Evolutionary conservation across 2,888 invertebrate species (phyloP).

Genomic region (Drosophila phalerata): DNA sequence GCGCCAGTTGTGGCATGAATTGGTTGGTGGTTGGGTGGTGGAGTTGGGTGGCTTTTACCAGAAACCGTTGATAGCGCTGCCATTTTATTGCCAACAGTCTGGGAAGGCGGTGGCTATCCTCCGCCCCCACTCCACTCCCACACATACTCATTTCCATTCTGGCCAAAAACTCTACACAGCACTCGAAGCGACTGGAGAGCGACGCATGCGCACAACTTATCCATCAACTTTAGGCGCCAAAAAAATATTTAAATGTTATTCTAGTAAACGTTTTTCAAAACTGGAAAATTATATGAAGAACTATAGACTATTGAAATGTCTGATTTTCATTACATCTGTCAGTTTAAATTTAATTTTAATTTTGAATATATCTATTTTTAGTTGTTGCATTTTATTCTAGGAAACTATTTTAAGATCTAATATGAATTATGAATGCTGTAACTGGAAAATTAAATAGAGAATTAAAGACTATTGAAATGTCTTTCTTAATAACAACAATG

Average conservation of each 20-base stretch:
- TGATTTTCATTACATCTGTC: no score
- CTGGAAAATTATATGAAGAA: neutral
- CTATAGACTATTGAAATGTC: neutral
- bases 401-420: no score
- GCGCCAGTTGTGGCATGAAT: neutral
- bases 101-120: conserved; percentile 17
- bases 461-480: no score
- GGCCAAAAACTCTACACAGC: conserved; percentile 62
- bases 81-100: conserved; percentile 64
- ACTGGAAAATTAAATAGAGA: no score
- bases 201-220: conserved; percentile 60
- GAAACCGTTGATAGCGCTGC: conserved; percentile 58
- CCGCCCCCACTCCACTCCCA: neutral
- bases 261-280: neutral
- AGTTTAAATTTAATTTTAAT: no score
- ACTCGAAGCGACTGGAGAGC: conserved; percentile 52
- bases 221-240: conserved; percentile 63
- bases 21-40: neutral
- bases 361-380: no score
- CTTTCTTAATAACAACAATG: no score
- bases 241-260: conserved; percentile 8
- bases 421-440: no score
- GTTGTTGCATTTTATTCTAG: no score
- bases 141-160: neutral
- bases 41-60: conserved; percentile 13